Percentiles rank a stretch among this genome's conserved stretches.
Conservation (phyloP, 2,888 invertebrate genomes). For the Orchesellides sinensis region DNA sequence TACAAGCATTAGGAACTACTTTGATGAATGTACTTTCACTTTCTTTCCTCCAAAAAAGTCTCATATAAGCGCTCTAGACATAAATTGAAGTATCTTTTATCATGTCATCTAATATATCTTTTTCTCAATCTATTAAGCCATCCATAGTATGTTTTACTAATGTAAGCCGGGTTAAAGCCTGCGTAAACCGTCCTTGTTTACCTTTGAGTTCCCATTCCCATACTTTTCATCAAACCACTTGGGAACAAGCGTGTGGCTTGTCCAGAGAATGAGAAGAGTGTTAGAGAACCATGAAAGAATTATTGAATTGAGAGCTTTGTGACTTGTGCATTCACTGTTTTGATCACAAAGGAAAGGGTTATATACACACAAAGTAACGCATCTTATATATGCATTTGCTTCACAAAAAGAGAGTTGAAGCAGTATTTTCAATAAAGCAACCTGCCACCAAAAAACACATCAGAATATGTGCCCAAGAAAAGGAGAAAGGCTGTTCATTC, state of each 20-base stretch:
- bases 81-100: conserved; percentile 43
- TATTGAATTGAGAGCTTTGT: conserved; percentile 27
- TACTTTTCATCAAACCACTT: conserved; percentile 27
- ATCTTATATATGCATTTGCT: neutral
- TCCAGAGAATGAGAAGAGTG: neutral
- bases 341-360: neutral
- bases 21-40: no score
- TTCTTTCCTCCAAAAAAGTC: no score
- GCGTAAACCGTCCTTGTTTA: conserved; percentile 37
- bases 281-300: neutral
- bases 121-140: conserved; percentile 49
- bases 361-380: neutral
- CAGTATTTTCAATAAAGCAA: conserved; percentile 15
- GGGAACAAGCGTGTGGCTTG: conserved; percentile 16
- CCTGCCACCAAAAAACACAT: no score
- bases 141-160: conserved; percentile 13
- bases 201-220: conserved; percentile 18
- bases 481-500: conserved; percentile 15
- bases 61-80: no score
- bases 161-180: conserved; percentile 16
- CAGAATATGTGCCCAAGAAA: no score
- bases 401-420: neutral
- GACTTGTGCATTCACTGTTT: neutral
- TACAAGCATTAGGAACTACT: no score
- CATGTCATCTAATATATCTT: conserved; percentile 30